phyloP scores from a whole-genome alignment of 2,888 invertebrate genomes.

The Lottia gigantea region DNA sequence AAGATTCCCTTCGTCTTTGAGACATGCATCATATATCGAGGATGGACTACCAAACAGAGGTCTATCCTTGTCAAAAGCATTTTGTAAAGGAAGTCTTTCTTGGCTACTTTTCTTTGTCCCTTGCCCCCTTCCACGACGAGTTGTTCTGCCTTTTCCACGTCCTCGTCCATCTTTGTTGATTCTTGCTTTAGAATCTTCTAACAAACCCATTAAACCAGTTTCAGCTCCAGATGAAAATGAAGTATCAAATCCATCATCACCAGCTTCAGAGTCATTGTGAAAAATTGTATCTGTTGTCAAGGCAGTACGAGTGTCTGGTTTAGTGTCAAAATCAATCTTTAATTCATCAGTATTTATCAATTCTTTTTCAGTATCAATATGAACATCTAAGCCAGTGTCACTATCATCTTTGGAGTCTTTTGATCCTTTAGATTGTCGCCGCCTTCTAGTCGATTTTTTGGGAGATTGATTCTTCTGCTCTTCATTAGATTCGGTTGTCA shows the following conservation, averaged over 20 bases:
- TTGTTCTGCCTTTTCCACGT: neutral
- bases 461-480: conserved; percentile 9
- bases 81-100: neutral
- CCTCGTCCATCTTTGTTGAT: neutral
- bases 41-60: neutral
- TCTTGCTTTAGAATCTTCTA: neutral
- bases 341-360: neutral
- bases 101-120: neutral
- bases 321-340: neutral
- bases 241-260: neutral
- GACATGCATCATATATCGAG: neutral
- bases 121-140: neutral
- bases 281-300: neutral
- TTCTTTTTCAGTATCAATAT: neutral
- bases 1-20: neutral
- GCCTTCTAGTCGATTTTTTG: neutral
- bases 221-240: neutral
- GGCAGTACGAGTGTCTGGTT: neutral
- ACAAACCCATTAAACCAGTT: too few relatives aligned
- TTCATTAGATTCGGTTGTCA: neutral
- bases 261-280: neutral
- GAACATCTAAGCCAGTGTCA: conserved; percentile 11
- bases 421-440: conserved; percentile 17
- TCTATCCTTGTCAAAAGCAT: neutral
- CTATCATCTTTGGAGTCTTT: conserved; percentile 21